Evolutionary conservation across 2,797 vertebrate genomes (phyloP).

Genomic region (Gobio occitaniae): DNA sequence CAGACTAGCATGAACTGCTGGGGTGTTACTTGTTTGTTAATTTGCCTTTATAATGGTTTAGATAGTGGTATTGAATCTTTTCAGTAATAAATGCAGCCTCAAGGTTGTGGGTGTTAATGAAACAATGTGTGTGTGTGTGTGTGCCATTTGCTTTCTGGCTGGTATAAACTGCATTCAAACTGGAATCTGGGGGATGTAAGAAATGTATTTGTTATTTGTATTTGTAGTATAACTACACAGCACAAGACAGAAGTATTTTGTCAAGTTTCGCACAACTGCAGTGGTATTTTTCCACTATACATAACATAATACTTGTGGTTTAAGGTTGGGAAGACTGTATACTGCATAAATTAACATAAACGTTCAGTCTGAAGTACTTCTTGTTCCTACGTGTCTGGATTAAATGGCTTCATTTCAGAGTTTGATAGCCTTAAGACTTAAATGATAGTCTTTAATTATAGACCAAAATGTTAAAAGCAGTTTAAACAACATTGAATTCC

Average conservation of each 20-base stretch:
- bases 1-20: no score
- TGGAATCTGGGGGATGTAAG: background rate
- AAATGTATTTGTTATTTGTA: background rate
- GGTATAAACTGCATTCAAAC: background rate
- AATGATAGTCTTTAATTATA: conserved; percentile 9
- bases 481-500: background rate
- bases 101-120: background rate
- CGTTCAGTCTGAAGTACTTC: conserved; percentile 14
- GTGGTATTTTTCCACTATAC: background rate
- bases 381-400: conserved; percentile 14
- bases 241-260: background rate
- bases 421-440: conserved; percentile 18
- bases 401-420: conserved; percentile 18
- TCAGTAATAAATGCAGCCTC: background rate
- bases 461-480: background rate
- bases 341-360: background rate
- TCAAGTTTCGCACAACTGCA: background rate
- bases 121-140: background rate
- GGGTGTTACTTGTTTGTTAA: background rate
- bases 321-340: background rate
- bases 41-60: background rate
- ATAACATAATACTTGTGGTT: background rate
- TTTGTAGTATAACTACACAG: background rate
- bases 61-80: background rate
- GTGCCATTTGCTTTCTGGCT: background rate